A percentile compares a stretch with the other conserved stretches of the same genome.
Conservation (phyloP, 2,797 vertebrate genomes). For the Staurois parvus region DNA sequence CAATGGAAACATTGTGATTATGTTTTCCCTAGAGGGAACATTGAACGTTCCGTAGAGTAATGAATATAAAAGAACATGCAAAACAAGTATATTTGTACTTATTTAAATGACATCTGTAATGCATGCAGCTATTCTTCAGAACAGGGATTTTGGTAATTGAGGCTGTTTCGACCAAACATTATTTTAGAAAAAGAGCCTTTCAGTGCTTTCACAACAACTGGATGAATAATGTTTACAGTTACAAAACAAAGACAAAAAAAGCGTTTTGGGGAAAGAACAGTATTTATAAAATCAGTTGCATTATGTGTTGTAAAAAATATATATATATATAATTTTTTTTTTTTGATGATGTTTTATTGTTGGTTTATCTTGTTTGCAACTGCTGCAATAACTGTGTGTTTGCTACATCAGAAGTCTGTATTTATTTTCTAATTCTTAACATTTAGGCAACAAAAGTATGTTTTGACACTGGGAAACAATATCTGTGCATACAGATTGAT, state of each 20-base stretch:
- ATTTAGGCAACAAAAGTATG: conserved; percentile 4
- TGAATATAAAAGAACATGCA: conserved; percentile 65
- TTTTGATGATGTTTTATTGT: conserved; percentile 70
- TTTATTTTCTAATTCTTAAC: conserved; percentile 63
- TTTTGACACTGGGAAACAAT: conserved; percentile 16
- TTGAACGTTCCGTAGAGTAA: conserved; percentile 71
- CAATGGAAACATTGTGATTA: conserved; percentile 80
- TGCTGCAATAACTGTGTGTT: conserved; percentile 83
- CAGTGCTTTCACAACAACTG: conserved; percentile 77
- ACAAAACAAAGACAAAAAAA: conserved; percentile 73
- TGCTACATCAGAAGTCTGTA: conserved; percentile 80
- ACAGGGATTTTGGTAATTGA: conserved; percentile 79
- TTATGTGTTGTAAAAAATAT: conserved; percentile 53
- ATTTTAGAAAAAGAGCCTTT: conserved; percentile 76
- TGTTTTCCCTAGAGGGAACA: conserved; percentile 76
- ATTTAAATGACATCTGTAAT: conserved; percentile 79
- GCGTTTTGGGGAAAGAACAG: conserved; percentile 73
- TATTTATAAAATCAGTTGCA: conserved; percentile 76
- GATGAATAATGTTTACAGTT: conserved; percentile 78
- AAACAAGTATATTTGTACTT: conserved; percentile 74
- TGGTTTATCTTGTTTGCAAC: conserved; percentile 80
- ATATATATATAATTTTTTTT: conserved; percentile 37
- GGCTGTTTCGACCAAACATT: conserved; percentile 71
- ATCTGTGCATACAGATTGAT: conserved; percentile 25
- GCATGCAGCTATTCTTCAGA: conserved; percentile 85